A percentile compares a stretch with the other conserved stretches of the same genome.
Evolutionary conservation across 2,888 invertebrate genomes (phyloP).

Genomic region (Eupithecia dodoneata): DNA sequence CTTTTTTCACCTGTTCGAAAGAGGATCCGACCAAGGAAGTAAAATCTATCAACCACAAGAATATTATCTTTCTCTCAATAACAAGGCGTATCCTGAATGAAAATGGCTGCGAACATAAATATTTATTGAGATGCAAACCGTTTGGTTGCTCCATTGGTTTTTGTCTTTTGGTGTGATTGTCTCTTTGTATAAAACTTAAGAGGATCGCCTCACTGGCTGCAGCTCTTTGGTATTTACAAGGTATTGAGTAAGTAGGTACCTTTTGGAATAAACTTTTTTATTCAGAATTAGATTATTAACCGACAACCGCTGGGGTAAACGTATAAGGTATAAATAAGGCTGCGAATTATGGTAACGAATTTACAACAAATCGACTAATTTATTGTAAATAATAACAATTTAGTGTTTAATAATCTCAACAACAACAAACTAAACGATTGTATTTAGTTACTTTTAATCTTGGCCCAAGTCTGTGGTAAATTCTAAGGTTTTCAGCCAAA

Average conservation of each 20-base stretch:
- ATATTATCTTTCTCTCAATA: too few species aligned
- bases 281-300: neutral
- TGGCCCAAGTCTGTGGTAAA: constrained; percentile 7
- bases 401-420: neutral
- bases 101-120: neutral
- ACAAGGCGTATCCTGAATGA: neutral
- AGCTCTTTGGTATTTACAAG: neutral
- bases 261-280: neutral
- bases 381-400: neutral
- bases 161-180: constrained; percentile 7
- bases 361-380: too few species aligned
- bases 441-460: constrained; percentile 17
- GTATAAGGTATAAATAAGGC: too few species aligned
- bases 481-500: constrained; percentile 23
- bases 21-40: too few species aligned
- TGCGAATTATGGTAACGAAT: too few species aligned
- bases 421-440: constrained; percentile 5
- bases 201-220: neutral
- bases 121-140: neutral
- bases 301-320: too few species aligned
- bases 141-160: neutral
- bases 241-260: neutral
- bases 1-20: too few species aligned
- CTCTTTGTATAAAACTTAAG: neutral
- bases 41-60: too few species aligned